Conservation (phyloP, 1,140 invertebrate species). For the Sitobion miscanthi region DNA sequence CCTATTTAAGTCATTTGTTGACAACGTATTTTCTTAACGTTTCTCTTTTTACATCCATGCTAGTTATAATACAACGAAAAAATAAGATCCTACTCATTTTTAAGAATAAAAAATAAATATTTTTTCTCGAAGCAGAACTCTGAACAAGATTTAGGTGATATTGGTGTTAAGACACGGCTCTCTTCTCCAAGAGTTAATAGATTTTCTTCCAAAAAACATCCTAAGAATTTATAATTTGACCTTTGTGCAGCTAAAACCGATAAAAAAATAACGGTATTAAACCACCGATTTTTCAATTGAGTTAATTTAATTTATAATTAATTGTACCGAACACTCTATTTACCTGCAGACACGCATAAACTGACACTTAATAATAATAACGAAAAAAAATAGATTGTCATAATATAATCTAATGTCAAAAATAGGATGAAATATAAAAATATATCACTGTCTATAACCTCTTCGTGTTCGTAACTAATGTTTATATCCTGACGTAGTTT, state of each 20-base stretch:
- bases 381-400: not conserved
- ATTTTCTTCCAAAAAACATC: conserved; percentile 32
- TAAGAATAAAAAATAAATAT: not conserved
- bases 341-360: not conserved
- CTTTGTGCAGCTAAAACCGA: not conserved
- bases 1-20: not conserved
- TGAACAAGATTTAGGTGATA: conserved; percentile 27
- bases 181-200: conserved; percentile 33
- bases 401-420: not conserved
- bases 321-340: not conserved
- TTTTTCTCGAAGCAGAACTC: not conserved
- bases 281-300: not conserved
- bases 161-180: not conserved
- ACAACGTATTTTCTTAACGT: not conserved
- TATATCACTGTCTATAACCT: not conserved
- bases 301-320: not conserved
- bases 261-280: not conserved
- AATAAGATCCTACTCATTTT: conserved; percentile 25
- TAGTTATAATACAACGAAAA: not conserved
- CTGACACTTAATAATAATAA: not conserved
- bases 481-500: not conserved
- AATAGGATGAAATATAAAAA: not conserved
- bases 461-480: not conserved
- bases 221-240: not conserved
- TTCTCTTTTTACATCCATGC: not conserved